phyloP scores from a whole-genome alignment of 2,888 invertebrate species.

The Anorthoa munda region DNA sequence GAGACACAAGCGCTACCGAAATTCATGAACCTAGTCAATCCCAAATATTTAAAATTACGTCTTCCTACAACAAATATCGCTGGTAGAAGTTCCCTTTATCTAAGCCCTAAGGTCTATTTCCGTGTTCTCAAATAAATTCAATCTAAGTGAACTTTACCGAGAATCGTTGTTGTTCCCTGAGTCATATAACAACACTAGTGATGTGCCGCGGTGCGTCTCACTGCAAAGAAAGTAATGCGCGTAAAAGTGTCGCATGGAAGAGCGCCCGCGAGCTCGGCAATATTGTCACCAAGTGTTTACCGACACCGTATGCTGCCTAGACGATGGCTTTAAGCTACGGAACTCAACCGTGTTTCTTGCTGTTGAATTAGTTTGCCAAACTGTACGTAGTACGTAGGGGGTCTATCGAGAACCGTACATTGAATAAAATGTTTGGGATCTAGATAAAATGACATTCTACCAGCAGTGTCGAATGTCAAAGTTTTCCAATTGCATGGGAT shows the following conservation, averaged over 20 bases:
- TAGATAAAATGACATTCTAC: not conserved
- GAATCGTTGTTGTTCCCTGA: not conserved
- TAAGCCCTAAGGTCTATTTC: no score
- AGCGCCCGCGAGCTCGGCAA: not conserved
- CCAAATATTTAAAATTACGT: not conserved
- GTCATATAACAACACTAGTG: not conserved
- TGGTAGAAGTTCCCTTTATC: not conserved
- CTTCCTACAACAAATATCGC: no score
- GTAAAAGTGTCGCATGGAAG: not conserved
- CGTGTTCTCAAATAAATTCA: no score
- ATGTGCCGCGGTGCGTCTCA: not conserved
- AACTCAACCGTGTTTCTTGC: not conserved
- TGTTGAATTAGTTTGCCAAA: not conserved
- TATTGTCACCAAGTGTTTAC: not conserved
- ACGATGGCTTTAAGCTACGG: not conserved
- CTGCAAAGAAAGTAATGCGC: not conserved
- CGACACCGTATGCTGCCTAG: not conserved
- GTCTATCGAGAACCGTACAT: not conserved
- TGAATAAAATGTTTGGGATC: not conserved
- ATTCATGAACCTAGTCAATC: not conserved
- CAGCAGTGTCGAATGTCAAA: not conserved
- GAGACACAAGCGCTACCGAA: not conserved
- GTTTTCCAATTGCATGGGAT: not conserved
- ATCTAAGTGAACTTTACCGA: not conserved
- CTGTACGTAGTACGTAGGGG: not conserved